Percentiles rank a stretch among this genome's conserved stretches.
These are phyloP conservation scores for Rhyacophila brunnea DNA, from an alignment of 1,140 invertebrate species.

Conservation along the genomic window DNA sequence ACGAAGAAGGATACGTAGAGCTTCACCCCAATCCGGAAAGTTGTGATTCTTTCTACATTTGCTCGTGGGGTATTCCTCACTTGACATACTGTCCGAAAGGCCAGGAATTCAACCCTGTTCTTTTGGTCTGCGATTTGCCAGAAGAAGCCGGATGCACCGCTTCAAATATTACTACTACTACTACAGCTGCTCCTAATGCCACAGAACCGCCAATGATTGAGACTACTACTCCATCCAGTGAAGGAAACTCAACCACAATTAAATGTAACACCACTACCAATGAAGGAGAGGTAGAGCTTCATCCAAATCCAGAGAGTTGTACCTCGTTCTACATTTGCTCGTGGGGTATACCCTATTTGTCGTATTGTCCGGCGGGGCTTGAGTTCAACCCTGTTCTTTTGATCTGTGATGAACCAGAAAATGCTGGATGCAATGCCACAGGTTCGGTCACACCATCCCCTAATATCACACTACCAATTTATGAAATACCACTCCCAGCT, in stretches of 20 bases:
- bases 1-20: not conserved
- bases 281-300: slow-evolving; percentile 17
- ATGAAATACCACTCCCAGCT: no score
- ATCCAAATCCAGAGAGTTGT: slow-evolving; percentile 55
- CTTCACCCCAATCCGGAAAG: slow-evolving; percentile 47
- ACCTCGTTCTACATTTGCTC: slow-evolving; percentile 59
- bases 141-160: slow-evolving; percentile 7
- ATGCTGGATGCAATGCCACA: slow-evolving; percentile 31
- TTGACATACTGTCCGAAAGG: slow-evolving; percentile 50
- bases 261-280: no score
- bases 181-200: no score
- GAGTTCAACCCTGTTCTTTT: slow-evolving; percentile 40
- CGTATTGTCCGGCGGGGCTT: slow-evolving; percentile 40
- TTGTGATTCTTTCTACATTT: slow-evolving; percentile 60
- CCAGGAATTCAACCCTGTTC: slow-evolving; percentile 55
- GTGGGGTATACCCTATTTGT: slow-evolving; percentile 45
- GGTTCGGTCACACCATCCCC: no score
- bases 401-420: slow-evolving; percentile 42
- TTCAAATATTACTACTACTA: no score
- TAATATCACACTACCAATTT: no score
- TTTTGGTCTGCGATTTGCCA: slow-evolving; percentile 57
- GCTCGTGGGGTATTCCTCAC: slow-evolving; percentile 49
- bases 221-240: no score
- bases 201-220: no score
- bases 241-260: no score